Conservation (phyloP, 1,140 invertebrate species). For the Drosophila baimaii region DNA sequence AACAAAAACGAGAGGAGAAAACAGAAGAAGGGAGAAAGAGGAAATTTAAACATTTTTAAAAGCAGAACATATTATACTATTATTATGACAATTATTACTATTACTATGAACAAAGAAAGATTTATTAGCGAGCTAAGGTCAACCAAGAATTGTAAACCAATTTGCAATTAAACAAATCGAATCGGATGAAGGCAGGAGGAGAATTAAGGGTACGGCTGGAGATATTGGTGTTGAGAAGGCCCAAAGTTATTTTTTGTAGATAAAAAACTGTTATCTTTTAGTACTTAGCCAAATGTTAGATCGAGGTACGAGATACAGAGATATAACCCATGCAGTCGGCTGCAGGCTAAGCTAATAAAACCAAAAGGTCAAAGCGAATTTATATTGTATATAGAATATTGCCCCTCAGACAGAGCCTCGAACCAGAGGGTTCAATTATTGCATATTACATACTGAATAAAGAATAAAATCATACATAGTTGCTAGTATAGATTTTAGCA, state of each 20-base stretch:
- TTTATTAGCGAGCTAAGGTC: conserved; percentile 75
- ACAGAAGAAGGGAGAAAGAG: not conserved
- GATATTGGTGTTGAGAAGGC: conserved; percentile 50
- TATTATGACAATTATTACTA: conserved; percentile 79
- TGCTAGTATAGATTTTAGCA: conserved; percentile 71
- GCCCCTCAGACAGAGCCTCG: conserved; percentile 48
- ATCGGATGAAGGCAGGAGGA: conserved; percentile 29
- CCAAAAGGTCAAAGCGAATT: conserved; percentile 76
- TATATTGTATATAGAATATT: conserved; percentile 74
- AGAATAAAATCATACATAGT: conserved; percentile 52
- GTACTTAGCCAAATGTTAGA: conserved; percentile 81
- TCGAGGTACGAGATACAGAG: conserved; percentile 49
- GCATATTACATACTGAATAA: conserved; percentile 62
- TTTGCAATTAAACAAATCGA: conserved; percentile 71
- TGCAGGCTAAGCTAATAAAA: conserved; percentile 70
- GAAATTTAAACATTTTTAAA: conserved; percentile 67
- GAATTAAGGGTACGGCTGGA: conserved; percentile 22
- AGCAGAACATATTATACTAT: conserved; percentile 64
- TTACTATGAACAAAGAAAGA: conserved; percentile 67
- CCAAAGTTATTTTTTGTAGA: conserved; percentile 79
- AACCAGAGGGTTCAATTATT: conserved; percentile 64
- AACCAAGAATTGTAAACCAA: conserved; percentile 64
- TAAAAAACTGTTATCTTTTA: conserved; percentile 83
- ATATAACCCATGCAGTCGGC: conserved; percentile 54
- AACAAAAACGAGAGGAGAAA: conserved; percentile 37